Conservation (phyloP, 2,113 vertebrate species). For the Oreochromis niloticus region DNA sequence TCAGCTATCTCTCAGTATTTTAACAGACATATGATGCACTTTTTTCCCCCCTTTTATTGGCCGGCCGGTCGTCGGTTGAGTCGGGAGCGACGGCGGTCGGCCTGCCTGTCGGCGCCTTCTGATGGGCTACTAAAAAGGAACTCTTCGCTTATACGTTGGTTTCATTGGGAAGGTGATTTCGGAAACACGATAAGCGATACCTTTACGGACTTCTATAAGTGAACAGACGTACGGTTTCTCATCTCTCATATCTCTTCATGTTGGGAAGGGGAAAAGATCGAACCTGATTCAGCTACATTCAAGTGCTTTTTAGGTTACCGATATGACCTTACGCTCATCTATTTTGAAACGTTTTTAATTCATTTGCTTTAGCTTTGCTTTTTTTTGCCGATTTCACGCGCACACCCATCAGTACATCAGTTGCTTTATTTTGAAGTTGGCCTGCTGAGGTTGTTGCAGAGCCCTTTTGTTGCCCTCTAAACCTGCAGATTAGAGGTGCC, state of each 20-base stretch:
- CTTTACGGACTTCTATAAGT: not conserved
- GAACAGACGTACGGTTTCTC: not conserved
- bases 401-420: not conserved
- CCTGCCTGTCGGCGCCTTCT: not conserved
- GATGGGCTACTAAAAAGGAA: not conserved
- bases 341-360: not conserved
- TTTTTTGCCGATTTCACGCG: not conserved
- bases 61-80: not conserved
- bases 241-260: not conserved
- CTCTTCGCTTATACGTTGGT: not conserved
- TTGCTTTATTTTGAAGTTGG: conserved; percentile 30
- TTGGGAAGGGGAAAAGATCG: not conserved
- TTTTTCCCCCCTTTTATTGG: conserved; percentile 39
- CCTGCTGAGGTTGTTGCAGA: conserved; percentile 26
- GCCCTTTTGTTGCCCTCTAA: not conserved
- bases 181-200: not conserved
- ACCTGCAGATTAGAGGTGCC: conserved; percentile 17
- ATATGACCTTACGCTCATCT: conserved; percentile 38
- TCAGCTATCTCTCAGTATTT: conserved; percentile 66
- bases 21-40: conserved; percentile 68
- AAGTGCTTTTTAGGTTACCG: conserved; percentile 51
- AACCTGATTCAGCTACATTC: conserved; percentile 7
- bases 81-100: not conserved
- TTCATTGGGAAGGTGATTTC: not conserved
- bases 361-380: conserved; percentile 11